Percentiles rank a stretch among this genome's conserved stretches.
These are phyloP conservation scores for Ormyrus nitidulus DNA, from an alignment of 2,888 invertebrate genomes.

Conservation along the genomic window DNA sequence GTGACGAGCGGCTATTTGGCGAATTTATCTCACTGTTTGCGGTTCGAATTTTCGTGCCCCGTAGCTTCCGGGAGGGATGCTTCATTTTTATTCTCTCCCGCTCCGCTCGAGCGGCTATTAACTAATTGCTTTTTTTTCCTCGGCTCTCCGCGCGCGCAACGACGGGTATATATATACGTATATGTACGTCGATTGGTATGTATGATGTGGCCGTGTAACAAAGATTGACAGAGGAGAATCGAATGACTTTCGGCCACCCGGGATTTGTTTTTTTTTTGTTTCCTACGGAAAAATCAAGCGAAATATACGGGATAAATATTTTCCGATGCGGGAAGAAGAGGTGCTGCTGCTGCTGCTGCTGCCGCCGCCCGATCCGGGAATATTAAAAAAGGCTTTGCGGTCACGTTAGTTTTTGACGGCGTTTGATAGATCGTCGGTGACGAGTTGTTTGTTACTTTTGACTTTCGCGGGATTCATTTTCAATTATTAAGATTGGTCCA, in stretches of 20 bases:
- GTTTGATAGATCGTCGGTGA: constrained; percentile 16
- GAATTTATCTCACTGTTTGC: constrained; percentile 51
- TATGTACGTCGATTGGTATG: neutral
- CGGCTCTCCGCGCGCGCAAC: neutral
- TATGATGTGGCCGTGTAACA: neutral
- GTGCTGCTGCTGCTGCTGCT: too few relatives aligned
- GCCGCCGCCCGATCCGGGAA: neutral
- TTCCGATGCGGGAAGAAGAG: neutral
- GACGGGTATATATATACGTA: neutral
- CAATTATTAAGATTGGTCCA: neutral
- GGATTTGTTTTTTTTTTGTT: neutral
- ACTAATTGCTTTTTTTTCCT: constrained; percentile 45
- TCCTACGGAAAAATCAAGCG: neutral
- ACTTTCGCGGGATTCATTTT: neutral
- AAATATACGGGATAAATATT: constrained; percentile 20
- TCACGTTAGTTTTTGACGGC: neutral
- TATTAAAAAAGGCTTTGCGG: constrained; percentile 26
- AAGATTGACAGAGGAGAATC: constrained; percentile 29
- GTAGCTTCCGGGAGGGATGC: constrained; percentile 4
- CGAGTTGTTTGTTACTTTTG: neutral
- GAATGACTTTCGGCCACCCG: neutral
- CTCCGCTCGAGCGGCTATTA: constrained; percentile 37
- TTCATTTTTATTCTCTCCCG: constrained; percentile 29
- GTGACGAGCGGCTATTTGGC: constrained; percentile 46
- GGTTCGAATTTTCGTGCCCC: constrained; percentile 43